Percentiles rank a stretch among this genome's conserved stretches.
Conservation (phyloP, 2,888 invertebrate species). For the Polietes domitor region DNA sequence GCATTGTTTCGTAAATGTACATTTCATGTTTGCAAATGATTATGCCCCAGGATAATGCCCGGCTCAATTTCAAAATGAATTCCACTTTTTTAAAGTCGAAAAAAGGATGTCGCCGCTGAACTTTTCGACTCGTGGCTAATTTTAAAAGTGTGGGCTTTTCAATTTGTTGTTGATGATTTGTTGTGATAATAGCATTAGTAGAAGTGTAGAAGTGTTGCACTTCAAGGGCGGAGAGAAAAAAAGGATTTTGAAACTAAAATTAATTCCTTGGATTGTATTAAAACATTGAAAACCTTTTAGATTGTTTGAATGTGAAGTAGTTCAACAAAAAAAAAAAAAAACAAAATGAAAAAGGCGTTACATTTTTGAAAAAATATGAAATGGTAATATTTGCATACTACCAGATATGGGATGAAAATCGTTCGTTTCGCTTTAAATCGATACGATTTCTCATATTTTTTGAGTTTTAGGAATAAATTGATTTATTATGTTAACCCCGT, state of each 20-base stretch:
- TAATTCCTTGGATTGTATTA: not conserved
- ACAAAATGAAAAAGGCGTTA: too few relatives aligned
- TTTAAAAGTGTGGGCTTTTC: slow-evolving; percentile 77
- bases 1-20: slow-evolving; percentile 55
- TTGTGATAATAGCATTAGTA: slow-evolving; percentile 5
- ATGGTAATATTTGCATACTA: too few relatives aligned
- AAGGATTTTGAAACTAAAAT: not conserved
- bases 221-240: not conserved
- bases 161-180: slow-evolving; percentile 57
- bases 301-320: too few relatives aligned
- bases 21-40: slow-evolving; percentile 58
- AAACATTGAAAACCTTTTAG: not conserved
- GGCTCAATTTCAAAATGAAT: slow-evolving; percentile 35
- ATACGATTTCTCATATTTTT: too few relatives aligned
- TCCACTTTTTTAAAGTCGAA: slow-evolving; percentile 35
- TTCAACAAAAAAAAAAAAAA: too few relatives aligned
- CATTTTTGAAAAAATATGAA: too few relatives aligned
- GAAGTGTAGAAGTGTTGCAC: slow-evolving; percentile 16
- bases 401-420: too few relatives aligned
- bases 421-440: too few relatives aligned
- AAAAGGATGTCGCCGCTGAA: not conserved
- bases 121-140: slow-evolving; percentile 71
- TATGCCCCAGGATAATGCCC: slow-evolving; percentile 34
- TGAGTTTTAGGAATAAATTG: too few relatives aligned
- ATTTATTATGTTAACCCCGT: too few relatives aligned